Evolutionary conservation across 1,140 invertebrate species (phyloP), one percentile per base, ranked within the genome.

Genomic region (Rhagoletis pomonella): DNA sequence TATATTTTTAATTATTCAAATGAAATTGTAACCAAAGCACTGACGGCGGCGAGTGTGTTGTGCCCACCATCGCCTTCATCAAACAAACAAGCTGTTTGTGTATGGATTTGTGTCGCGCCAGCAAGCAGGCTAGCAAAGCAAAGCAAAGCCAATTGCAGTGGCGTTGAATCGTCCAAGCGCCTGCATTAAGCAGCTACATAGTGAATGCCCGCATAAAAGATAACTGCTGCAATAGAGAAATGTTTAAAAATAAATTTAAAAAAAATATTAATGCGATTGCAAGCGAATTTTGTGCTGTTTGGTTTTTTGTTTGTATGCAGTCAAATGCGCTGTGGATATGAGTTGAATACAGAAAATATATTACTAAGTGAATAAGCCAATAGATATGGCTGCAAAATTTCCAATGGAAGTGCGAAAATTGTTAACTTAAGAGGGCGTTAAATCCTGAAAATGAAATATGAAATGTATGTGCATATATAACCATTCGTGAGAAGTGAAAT

Each of bases 1-100:
- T n/a, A n/a, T n/a, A 44, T 81, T 58, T 81, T 50, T 55, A 81
- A 81, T 58, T 81, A 81, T 81, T 81, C 47, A 81, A 58, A 81
- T 69, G 39, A 44, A 69, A 69, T 81, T 77, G 69, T 29, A 81
- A 19, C 73, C 73, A 81, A 81, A 81, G 73, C 73, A 50, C n/a
- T n/a, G n/a, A n/a, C n/a, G n/a, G n/a, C n/a, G 17, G 47, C 44
- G 44, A 81, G 47, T 81, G 73, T n/a, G n/a, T n/a, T n/a, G n/a
- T n/a, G n/a, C n/a, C 67, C 67, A 44, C 42, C 10, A 47, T 77
- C 47, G 44, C 42, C 69, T 77, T 7, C 17, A n/a, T n/a, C n/a
- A n/a, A n/a, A n/a, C n/a, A 50, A 50, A 42, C 65, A 14, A 77
- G 14, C 4, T 17, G 4, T 77, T 12, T 55, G 47, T n/a, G n/a